Conservation (phyloP, 2,113 vertebrate species). For the Theristicus caerulescens region DNA sequence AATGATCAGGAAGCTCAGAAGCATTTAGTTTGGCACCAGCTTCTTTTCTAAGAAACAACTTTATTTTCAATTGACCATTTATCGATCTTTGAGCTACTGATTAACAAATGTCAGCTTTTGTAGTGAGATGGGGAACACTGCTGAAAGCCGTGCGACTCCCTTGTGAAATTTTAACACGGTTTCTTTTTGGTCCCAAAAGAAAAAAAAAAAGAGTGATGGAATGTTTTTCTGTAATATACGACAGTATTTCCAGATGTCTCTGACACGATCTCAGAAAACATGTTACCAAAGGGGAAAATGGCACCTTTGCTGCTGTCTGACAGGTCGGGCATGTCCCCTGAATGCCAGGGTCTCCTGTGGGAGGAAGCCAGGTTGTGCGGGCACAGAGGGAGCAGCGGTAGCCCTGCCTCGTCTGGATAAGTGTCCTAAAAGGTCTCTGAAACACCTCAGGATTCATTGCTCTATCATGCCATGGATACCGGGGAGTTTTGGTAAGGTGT, state of each 20-base stretch:
- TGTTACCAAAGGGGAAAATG: neutral
- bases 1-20: neutral
- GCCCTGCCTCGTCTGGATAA: neutral
- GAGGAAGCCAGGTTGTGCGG: neutral
- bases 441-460: neutral
- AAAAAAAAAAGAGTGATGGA: too few relatives aligned
- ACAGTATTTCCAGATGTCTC: neutral
- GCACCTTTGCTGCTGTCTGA: neutral
- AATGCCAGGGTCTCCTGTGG: fast-evolving
- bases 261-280: neutral
- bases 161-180: neutral
- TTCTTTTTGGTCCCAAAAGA: neutral
- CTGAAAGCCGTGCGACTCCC: neutral
- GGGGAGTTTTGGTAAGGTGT: neutral
- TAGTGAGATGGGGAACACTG: neutral
- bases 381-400: neutral
- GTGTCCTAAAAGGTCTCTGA: neutral
- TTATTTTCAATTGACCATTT: neutral
- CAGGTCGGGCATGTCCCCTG: fast-evolving
- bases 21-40: neutral
- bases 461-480: neutral
- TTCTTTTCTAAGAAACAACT: neutral
- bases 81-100: neutral
- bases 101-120: neutral
- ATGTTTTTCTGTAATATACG: neutral